Evolutionary conservation across 2,888 invertebrate genomes (phyloP).

Genomic region (Cylloceria caligata): DNA sequence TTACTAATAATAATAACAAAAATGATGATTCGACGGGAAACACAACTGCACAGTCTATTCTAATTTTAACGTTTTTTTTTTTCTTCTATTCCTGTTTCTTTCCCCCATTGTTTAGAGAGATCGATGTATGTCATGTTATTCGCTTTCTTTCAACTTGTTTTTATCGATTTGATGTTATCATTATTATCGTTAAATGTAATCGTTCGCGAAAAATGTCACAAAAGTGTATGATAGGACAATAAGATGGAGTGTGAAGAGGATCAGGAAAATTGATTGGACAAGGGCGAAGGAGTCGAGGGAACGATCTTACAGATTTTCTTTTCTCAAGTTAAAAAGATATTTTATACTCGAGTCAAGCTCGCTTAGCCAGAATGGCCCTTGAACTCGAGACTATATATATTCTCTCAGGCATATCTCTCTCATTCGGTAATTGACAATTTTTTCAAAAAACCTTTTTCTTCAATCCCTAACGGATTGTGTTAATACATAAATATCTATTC

Average conservation of each 20-base stretch:
- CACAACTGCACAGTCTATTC: constrained; percentile 32
- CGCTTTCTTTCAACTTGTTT: constrained; percentile 45
- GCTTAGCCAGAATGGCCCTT: neutral
- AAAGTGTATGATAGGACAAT: neutral
- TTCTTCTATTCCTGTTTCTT: neutral
- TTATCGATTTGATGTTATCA: constrained; percentile 22
- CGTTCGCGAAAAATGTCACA: constrained; percentile 41
- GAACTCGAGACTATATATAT: constrained; percentile 9
- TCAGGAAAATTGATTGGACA: constrained; percentile 9
- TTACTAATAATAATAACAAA: constrained; percentile 21
- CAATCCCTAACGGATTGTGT: constrained; percentile 15
- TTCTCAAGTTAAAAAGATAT: neutral
- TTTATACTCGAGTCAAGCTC: constrained; percentile 16
- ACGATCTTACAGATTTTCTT: neutral
- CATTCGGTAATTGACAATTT: constrained; percentile 8
- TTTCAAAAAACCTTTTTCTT: neutral
- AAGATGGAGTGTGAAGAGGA: constrained; percentile 20
- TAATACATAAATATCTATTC: constrained; percentile 31
- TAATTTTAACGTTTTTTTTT: neutral
- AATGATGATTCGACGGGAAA: constrained; percentile 44
- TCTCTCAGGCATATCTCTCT: neutral
- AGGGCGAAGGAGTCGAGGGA: neutral
- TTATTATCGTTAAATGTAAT: constrained; percentile 18
- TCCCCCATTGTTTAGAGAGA: constrained; percentile 43
- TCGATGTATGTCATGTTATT: constrained; percentile 56